phyloP scores from a whole-genome alignment of 2,797 vertebrate species.

The Tolypeutes matacus region DNA sequence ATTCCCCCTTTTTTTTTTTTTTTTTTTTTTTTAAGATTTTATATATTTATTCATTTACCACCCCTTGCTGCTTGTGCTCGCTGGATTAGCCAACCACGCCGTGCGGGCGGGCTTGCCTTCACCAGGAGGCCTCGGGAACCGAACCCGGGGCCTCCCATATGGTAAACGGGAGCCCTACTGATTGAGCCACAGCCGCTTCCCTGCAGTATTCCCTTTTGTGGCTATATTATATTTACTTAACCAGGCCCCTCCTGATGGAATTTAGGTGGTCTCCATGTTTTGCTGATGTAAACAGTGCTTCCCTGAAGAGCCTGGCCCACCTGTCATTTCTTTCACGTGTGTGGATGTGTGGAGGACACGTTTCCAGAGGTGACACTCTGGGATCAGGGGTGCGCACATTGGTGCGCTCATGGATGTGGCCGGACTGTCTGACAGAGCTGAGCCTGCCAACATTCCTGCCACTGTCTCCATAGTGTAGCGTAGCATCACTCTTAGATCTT shows the following conservation, averaged over 20 bases:
- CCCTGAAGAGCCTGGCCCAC: not conserved
- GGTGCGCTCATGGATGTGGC: not conserved
- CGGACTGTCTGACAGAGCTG: not conserved
- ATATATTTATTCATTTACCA: too few relatives aligned
- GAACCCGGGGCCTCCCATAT: too few relatives aligned
- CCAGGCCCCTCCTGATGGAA: not conserved
- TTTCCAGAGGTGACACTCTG: not conserved
- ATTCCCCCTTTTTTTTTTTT: too few relatives aligned
- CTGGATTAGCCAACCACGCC: too few relatives aligned
- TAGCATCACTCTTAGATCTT: not conserved
- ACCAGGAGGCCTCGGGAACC: too few relatives aligned
- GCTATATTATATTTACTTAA: not conserved
- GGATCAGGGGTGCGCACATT: not conserved
- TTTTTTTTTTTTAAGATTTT: too few relatives aligned
- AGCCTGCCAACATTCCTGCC: not conserved
- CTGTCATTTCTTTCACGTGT: not conserved
- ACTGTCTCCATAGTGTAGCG: not conserved
- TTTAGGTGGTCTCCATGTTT: not conserved
- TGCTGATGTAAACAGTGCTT: too few relatives aligned
- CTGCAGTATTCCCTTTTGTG: not conserved
- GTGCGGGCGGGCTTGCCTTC: too few relatives aligned
- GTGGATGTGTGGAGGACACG: not conserved
- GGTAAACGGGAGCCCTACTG: too few relatives aligned
- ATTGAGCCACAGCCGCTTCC: too few relatives aligned
- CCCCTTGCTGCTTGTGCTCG: too few relatives aligned